Evolutionary conservation across 2,113 vertebrate genomes (phyloP), one percentile per base, ranked within the genome.

Genomic region (Nerophis ophidion): DNA sequence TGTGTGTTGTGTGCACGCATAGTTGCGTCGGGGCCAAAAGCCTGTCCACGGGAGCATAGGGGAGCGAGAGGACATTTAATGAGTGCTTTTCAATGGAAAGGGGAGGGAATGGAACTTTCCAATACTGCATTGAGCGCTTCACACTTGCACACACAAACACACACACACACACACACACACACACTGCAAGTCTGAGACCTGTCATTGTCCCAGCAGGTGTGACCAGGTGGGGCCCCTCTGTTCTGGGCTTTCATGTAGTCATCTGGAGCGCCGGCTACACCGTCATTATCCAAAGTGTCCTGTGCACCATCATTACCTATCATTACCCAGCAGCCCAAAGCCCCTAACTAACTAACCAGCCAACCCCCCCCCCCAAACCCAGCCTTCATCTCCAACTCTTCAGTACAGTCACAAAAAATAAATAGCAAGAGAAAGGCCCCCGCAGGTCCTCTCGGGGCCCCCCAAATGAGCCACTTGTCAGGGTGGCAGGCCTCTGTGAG

Each of bases 201-300:
- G 79, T 89, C 85, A 89, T 89, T 89, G 85, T 84, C 78, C 76
- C 80, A 87, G 79, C 84, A 88, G 82, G 80, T 87, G 83, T 86
- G 82, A 84, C 87, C 87, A 89, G 87, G 87, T 90, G 84, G 26
- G 87, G 83, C 75, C 77, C 70, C 68, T 65, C 74, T 60, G 64
- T 60, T 74, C 60, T 50, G 57, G 54, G 70, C 84, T 86, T 86
- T 88, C 82, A 87, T 88, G 81, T 86, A 50, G 66, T 82, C 83
- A 84, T 88, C 85, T 81, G 86, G 78, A 84, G 80, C 72, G 69
- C 75, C 74, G 66, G 63, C 69, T 84, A 61, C 75, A 74, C 83
- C 83, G 67, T 84, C 70, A 85, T 83, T 86, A 87, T 81, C 81
- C 70, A 61, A 75, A 84, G 81, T 81, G 80, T 77, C 84, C 80